phyloP scores from a whole-genome alignment of 2,113 vertebrate species.

The Mesitornis unicolor region DNA sequence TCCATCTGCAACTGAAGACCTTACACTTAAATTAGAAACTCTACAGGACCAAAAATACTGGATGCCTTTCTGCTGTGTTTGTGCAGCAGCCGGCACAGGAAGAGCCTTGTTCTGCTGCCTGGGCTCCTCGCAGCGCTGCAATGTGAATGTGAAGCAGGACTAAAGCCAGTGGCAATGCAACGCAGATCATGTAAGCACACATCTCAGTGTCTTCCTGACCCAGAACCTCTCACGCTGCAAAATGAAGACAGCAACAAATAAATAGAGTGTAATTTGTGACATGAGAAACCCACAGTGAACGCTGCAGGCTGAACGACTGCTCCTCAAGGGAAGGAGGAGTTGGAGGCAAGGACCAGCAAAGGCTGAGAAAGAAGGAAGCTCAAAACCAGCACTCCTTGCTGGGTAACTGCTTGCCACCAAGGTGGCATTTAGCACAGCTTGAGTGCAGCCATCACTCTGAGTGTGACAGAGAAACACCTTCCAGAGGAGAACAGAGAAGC shows the following conservation, averaged over 20 bases:
- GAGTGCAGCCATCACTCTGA: background rate
- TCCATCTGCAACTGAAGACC: background rate
- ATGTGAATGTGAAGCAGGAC: background rate
- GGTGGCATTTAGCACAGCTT: background rate
- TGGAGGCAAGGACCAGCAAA: background rate
- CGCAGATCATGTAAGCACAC: background rate
- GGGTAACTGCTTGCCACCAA: background rate
- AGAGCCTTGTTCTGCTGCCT: background rate
- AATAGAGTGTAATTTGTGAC: background rate
- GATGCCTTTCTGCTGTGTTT: background rate
- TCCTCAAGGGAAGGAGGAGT: background rate
- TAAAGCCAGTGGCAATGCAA: background rate
- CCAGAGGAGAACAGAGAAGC: background rate
- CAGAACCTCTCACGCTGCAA: background rate
- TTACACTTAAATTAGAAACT: background rate
- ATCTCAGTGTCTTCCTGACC: background rate
- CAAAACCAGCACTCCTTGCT: background rate
- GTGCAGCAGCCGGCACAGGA: background rate
- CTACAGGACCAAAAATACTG: background rate
- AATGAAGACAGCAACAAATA: background rate
- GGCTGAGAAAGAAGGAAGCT: background rate
- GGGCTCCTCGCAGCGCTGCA: background rate
- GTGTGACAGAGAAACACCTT: background rate
- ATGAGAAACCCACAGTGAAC: background rate
- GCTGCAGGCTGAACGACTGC: background rate